phyloP scores from a whole-genome alignment of 1,140 invertebrate genomes.

The Hypothenemus hampei region DNA sequence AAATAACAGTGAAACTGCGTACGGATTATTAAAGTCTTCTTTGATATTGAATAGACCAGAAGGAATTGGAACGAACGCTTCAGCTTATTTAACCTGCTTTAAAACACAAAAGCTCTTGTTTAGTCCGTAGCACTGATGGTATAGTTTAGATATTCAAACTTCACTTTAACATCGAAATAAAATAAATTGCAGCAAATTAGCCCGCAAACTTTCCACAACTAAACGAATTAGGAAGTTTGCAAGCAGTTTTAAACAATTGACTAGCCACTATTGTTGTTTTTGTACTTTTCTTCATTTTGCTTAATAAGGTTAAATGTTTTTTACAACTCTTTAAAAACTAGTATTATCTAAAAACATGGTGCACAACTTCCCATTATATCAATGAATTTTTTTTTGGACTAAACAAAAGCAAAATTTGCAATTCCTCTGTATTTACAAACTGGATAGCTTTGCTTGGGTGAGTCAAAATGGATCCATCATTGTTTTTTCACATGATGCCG shows the following conservation, averaged over 20 bases:
- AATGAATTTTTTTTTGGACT: no score
- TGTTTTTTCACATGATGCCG: no score
- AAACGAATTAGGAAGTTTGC: slow-evolving; percentile 1
- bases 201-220: slow-evolving; percentile 4
- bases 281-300: not conserved
- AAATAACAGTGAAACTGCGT: not conserved
- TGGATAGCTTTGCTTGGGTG: no score
- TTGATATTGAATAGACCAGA: no score
- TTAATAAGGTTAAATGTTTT: slow-evolving; percentile 1
- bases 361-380: no score
- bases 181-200: slow-evolving; percentile 4
- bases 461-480: no score
- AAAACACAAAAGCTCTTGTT: not conserved
- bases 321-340: no score
- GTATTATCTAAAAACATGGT: no score
- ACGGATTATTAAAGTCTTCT: no score
- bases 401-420: no score
- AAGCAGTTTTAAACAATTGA: slow-evolving; percentile 2
- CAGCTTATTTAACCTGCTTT: not conserved
- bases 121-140: not conserved
- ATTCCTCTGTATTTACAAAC: no score
- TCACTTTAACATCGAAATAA: not conserved
- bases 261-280: not conserved
- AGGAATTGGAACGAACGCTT: no score
- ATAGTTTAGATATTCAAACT: not conserved